Base-by-base conservation (phyloP, 2,888 invertebrate genomes). In the Melipona bicolor region DNA sequence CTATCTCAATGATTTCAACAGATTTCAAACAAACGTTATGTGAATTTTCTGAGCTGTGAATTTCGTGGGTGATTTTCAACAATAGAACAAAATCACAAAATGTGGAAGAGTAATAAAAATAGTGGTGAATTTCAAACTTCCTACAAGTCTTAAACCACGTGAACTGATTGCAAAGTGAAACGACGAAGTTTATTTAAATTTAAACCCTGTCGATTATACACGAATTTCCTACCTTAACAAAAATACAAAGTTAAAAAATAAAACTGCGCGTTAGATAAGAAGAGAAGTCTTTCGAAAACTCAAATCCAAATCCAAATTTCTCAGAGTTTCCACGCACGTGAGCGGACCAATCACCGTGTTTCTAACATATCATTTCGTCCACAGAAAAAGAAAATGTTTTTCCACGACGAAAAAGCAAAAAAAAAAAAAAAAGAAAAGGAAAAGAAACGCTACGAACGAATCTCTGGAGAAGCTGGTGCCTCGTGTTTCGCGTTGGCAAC, bases 261-360 rank as follows among this genome's bases (percentile, higher is more conserved):
- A 73, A 69, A 13, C 24, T n/a, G 15, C 32, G 19, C 27, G 62
- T 21, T 32, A 61, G 71, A 59, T 32, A 52, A 61, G 52, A 36
- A 49, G 32, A 9, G 21, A 32, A 62, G 13, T 24, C 27, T 76
- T 52, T 52, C 24, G 50, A 27, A 11, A 43, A 11, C 43, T 43
- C 43, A 9, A 43, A 43, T 43, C 43, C 9, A 43, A 43, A 9
- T 43, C 43, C 1, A 9, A 43, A 43, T 43, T 43, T 43, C 43
- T 9, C 9, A 11, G 50, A 56, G 24, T 81, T 83, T 67, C 64
- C 67, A 50, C 24, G 78, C 56, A 79, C 67, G 74, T 82, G 75
- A 78, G 36, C 70, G 78, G 77, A 36, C 70, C 75, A 69, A 52
- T 77, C 87, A 77, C 69, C 68, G 27, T 81, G 81, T 81, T 81